These are phyloP conservation scores for Biston betularia DNA, from an alignment of 2,888 invertebrate genomes.

Conservation along the genomic window DNA sequence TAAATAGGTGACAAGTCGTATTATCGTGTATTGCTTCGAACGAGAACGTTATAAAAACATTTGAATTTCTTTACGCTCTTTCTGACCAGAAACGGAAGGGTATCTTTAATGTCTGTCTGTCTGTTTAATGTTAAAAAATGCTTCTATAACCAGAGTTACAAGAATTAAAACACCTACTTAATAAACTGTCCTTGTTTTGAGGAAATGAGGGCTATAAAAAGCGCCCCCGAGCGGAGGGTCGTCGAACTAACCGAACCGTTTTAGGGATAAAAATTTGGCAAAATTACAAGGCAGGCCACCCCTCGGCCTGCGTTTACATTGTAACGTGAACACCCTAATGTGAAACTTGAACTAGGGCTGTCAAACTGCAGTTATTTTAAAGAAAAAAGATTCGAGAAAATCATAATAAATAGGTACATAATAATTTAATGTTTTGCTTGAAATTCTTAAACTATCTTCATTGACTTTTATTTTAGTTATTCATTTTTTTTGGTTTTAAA, in stretches of 20 bases:
- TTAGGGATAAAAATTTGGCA: slow-evolving; percentile 82
- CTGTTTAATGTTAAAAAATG: background rate
- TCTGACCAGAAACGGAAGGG: too few relatives aligned
- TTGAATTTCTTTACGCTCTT: too few relatives aligned
- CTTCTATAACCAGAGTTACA: slow-evolving; percentile 44
- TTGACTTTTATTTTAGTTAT: too few relatives aligned
- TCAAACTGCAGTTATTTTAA: slow-evolving; percentile 5
- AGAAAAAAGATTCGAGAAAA: too few relatives aligned
- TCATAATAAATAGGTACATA: too few relatives aligned
- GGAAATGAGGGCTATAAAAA: slow-evolving; percentile 65
- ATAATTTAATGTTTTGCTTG: too few relatives aligned
- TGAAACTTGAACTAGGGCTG: slow-evolving; percentile 75
- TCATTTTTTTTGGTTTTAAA: too few relatives aligned
- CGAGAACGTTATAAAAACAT: background rate
- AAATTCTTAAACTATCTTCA: too few relatives aligned
- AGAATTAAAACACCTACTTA: slow-evolving; percentile 69
- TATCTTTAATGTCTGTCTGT: too few relatives aligned
- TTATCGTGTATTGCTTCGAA: background rate
- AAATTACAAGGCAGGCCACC: slow-evolving; percentile 83
- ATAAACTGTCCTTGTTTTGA: slow-evolving; percentile 63
- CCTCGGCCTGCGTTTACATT: slow-evolving; percentile 76
- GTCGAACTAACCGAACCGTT: slow-evolving; percentile 66
- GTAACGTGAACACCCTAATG: slow-evolving; percentile 84
- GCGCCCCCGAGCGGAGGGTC: slow-evolving; percentile 57
- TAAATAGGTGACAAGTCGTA: background rate